Base-by-base conservation (phyloP, 2,888 invertebrate species). In the Diabrotica balteata region DNA sequence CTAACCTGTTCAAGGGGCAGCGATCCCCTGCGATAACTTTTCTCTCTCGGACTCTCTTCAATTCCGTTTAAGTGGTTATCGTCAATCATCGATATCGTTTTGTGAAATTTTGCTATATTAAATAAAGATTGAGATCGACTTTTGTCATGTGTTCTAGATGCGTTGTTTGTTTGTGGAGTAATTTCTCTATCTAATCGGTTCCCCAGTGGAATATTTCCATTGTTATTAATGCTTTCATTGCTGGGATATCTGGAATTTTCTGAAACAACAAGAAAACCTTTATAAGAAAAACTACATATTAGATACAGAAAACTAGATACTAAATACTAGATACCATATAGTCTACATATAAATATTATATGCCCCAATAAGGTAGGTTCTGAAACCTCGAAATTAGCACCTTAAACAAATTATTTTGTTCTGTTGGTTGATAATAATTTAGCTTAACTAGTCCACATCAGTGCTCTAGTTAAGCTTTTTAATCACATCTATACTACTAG, bases 171-270 rank as follows among this genome's bases (percentile, higher is more conserved):
- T 67, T 80, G 79, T 7, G 79, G 79, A 4, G 77, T 76, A 17
- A 57, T 46, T 50, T 77, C 74, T 9, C 75, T 71, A 9, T 80
- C 79, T 58, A 59, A 63, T 75, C 50, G 54, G n/a, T 51, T 55
- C 44, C 58, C 55, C 22, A 71, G 74, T 0, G 81, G 80, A 9
- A 80, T 79, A 72, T 81, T 80, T 7, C 81, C 63, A 67, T 81
- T 82, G 66, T 77, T 77, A 5, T 32, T 32, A 2, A 78, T 78
- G 73, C 82, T 82, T 63, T 82, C 83, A 67, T 80, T 79, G 67
- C 82, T 82, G 1, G 80, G 74, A 57, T 83, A 72, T 72, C 83
- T 75, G 3, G 82, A 83, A 9, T 80, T 80, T 70, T 69, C 82
- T 83, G 63, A 8, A 73, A 67, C 43, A 65, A 53, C 60, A 43